Evolutionary conservation across 2,888 invertebrate species (phyloP).

Genomic region (Macrosiphum euphorbiae): DNA sequence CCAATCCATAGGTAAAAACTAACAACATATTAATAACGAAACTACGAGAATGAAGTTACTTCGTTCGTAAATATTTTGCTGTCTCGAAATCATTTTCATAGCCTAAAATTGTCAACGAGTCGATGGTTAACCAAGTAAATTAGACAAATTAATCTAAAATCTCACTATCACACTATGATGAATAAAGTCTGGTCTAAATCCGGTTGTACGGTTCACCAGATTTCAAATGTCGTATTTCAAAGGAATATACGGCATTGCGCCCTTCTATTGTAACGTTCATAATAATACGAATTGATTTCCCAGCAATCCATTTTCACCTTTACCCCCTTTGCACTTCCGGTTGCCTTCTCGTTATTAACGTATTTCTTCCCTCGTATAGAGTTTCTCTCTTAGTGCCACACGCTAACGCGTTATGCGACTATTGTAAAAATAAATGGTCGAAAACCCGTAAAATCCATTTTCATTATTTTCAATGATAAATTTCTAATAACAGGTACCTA

Average conservation of each 20-base stretch:
- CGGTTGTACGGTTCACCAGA: constrained; percentile 15
- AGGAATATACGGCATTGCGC: constrained; percentile 11
- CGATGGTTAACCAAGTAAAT: not conserved
- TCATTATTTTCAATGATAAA: constrained; percentile 23
- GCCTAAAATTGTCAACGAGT: not conserved
- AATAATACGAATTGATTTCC: constrained; percentile 51
- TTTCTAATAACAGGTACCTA: constrained; percentile 3
- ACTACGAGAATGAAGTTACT: not conserved
- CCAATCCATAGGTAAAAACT: not conserved
- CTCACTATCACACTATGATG: not conserved
- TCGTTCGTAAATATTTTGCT: not conserved
- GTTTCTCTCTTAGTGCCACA: not conserved
- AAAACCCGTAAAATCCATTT: constrained; percentile 4
- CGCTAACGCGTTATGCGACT: not conserved
- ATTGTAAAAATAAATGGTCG: not conserved
- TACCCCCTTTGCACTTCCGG: constrained; percentile 29
- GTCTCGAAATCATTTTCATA: not conserved
- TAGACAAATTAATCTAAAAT: not conserved
- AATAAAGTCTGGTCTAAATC: constrained; percentile 1
- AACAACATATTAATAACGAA: not conserved
- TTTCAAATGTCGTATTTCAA: constrained; percentile 38
- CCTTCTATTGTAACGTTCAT: constrained; percentile 47
- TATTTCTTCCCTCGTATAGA: not conserved
- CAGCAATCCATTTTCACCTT: constrained; percentile 52
- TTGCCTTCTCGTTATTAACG: constrained; percentile 41